Conservation (phyloP, 2,888 invertebrate genomes). For the Clanis bilineata region DNA sequence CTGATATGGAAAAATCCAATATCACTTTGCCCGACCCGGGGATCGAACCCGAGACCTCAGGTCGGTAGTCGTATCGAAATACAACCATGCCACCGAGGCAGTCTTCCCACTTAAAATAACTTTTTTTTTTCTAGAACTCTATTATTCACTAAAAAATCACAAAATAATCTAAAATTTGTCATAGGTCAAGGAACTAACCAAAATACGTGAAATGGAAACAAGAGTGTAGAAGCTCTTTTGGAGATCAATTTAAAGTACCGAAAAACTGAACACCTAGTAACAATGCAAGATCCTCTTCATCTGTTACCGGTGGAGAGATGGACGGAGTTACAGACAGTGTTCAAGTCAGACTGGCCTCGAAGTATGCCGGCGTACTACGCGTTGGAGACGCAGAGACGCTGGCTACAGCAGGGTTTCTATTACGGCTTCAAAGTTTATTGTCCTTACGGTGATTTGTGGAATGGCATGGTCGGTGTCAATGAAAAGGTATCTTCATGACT, state of each 20-base stretch:
- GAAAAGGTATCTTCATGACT: slow-evolving; percentile 42
- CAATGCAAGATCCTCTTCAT: slow-evolving; percentile 31
- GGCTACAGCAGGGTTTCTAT: slow-evolving; percentile 42
- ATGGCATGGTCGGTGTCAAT: slow-evolving; percentile 60
- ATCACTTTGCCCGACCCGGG: too few relatives aligned
- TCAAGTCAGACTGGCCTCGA: slow-evolving; percentile 48
- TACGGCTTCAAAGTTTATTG: slow-evolving; percentile 61
- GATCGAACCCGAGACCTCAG: too few relatives aligned
- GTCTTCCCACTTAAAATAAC: too few relatives aligned
- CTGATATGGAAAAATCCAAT: too few relatives aligned
- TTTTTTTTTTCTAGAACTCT: too few relatives aligned
- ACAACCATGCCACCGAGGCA: too few relatives aligned
- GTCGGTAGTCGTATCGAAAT: too few relatives aligned
- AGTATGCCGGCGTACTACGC: slow-evolving; percentile 54
- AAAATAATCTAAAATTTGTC: too few relatives aligned
- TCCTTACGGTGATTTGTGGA: slow-evolving; percentile 57
- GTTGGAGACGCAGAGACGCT: slow-evolving; percentile 55
- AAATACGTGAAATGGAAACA: neutral
- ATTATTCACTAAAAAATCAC: too few relatives aligned
- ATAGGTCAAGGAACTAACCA: neutral
- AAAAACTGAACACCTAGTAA: neutral
- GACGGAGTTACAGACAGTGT: slow-evolving; percentile 40
- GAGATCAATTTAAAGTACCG: neutral
- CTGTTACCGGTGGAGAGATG: slow-evolving; percentile 41
- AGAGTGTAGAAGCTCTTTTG: neutral